phyloP scores from a whole-genome alignment of 1,140 invertebrate genomes.

The Phthorimaea operculella region DNA sequence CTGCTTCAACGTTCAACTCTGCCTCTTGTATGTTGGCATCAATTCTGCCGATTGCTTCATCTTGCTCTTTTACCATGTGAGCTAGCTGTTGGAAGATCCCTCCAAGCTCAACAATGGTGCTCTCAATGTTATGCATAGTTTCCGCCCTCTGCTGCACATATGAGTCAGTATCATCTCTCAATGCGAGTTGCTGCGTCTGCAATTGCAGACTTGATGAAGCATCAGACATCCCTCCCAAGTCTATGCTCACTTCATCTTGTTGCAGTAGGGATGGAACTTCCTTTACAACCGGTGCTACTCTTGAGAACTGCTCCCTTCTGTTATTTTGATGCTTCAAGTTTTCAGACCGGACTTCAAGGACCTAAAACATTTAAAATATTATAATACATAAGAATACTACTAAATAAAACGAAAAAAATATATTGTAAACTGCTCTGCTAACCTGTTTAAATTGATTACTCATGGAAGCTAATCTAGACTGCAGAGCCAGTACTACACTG shows the following conservation, averaged over 20 bases:
- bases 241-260: constrained; percentile 81
- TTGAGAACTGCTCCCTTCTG: constrained; percentile 94
- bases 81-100: constrained; percentile 98
- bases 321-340: constrained; percentile 96
- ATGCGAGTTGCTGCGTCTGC: constrained; percentile 73
- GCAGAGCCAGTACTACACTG: constrained; percentile 92
- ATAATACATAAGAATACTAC: neutral
- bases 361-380: constrained; percentile 48
- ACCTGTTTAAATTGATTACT: constrained; percentile 95
- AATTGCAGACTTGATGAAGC: constrained; percentile 45
- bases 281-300: constrained; percentile 77
- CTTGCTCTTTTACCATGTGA: constrained; percentile 99
- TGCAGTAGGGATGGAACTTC: constrained; percentile 73
- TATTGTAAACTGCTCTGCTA: neutral
- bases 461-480: constrained; percentile 96
- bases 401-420: neutral
- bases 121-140: constrained; percentile 99
- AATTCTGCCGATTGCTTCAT: constrained; percentile 98
- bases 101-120: constrained; percentile 98
- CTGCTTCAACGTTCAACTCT: constrained; percentile 96
- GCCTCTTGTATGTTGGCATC: constrained; percentile 97
- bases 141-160: constrained; percentile 94
- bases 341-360: constrained; percentile 88
- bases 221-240: constrained; percentile 68
- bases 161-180: constrained; percentile 88